phyloP scores from a whole-genome alignment of 2,113 vertebrate species.

The Ploceus nigricollis region DNA sequence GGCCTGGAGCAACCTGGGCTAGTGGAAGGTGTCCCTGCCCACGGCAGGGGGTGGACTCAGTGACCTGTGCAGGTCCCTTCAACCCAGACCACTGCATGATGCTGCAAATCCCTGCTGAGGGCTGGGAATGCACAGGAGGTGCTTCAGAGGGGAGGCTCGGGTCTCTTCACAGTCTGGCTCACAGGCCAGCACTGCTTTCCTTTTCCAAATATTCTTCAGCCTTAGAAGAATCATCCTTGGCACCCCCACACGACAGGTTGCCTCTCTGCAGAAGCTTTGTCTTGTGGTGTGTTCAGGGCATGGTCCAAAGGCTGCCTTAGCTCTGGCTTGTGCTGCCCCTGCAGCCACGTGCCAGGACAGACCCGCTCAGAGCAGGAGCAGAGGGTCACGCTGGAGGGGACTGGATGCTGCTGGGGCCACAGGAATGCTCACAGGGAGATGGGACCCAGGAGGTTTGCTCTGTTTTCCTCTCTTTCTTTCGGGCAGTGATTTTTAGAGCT shows the following conservation, averaged over 20 bases:
- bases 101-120: background rate
- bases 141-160: background rate
- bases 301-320: background rate
- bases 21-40: background rate
- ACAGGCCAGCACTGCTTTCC: background rate
- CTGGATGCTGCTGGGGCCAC: background rate
- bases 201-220: background rate
- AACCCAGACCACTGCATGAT: background rate
- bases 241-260: background rate
- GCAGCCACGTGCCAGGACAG: background rate
- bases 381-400: background rate
- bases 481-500: background rate
- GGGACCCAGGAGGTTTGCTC: accelerated
- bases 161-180: background rate
- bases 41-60: background rate
- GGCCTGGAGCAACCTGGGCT: background rate
- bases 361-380: accelerated
- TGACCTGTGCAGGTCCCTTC: background rate
- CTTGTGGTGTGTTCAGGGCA: background rate
- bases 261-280: background rate
- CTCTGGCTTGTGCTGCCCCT: background rate
- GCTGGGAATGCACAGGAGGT: background rate
- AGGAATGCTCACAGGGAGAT: accelerated
- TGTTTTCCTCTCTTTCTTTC: background rate
- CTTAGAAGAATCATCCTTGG: background rate